Evolutionary conservation across 2,888 invertebrate species (phyloP).

Genomic region (Lithophane semibrunnea): DNA sequence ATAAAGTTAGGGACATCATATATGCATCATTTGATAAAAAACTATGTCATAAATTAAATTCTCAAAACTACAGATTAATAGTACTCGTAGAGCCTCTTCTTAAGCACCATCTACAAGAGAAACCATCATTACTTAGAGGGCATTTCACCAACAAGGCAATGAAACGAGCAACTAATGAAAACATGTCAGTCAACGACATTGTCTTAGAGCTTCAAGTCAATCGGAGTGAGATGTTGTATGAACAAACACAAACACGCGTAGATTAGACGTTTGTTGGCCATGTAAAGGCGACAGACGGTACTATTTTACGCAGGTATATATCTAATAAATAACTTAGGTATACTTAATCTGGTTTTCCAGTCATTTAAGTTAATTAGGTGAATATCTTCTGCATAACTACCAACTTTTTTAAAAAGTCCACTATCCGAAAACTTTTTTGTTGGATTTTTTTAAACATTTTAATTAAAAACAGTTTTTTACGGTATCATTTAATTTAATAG

Average conservation of each 20-base stretch:
- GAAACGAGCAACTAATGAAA: conserved; percentile 62
- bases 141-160: conserved; percentile 41
- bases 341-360: not conserved
- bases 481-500: not conserved
- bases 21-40: not conserved
- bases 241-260: conserved; percentile 66
- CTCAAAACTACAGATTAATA: not conserved
- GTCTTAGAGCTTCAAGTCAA: conserved; percentile 67
- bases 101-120: too few relatives aligned
- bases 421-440: not conserved
- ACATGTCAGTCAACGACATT: conserved; percentile 65
- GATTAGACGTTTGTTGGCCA: conserved; percentile 66
- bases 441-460: not conserved
- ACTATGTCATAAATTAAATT: not conserved
- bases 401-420: not conserved
- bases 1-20: not conserved
- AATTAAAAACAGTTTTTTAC: not conserved
- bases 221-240: conserved; percentile 60
- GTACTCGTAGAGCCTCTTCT: not conserved
- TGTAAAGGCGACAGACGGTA: conserved; percentile 1
- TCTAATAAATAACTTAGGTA: not conserved
- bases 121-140: not conserved
- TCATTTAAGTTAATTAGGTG: too few relatives aligned
- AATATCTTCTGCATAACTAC: not conserved
- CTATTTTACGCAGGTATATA: conserved; percentile 1